Evolutionary conservation across 2,888 invertebrate species (phyloP), one percentile per base, ranked within the genome.

Genomic region (Idaea dimidiata): DNA sequence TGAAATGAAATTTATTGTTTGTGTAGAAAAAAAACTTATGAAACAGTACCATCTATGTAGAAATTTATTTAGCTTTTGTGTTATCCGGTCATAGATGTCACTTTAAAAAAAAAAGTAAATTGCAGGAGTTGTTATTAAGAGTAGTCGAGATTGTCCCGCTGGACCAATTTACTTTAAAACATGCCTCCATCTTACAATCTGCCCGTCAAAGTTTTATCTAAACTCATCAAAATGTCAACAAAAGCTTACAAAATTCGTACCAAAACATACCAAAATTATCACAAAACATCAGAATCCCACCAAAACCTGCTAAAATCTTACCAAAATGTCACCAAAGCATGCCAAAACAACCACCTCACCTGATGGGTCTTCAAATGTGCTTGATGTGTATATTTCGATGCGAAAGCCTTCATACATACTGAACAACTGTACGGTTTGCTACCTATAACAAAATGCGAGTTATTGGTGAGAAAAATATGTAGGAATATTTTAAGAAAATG

Each of bases 301-400:
- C 43, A 8, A 43, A 43, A 43, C 43, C 8, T 43, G 43, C 10
- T 10, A 43, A 5, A 43, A 43, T 43, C 10, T 10, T 10, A 43
- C 43, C 43, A 43, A 4, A 43, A 8, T 8, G 10, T 1, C 43
- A 43, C 17, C 56, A 17, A 95, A 95, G 0, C 96, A 92, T 16
- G 93, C 85, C 91, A 91, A 77, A 0, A 65, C 70, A 10, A 60
- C 10, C 14, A 58, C 78, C 87, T 81, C 76, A 91, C 91, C 72
- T 84, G 93, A 75, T 97, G 97, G 0, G 95, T 97, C 83, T 96
- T 97, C 63, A 95, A 88, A 72, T 97, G 97, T 0, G 96, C 94
- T 70, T 95, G 95, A 68, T 94, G 94, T 0, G 96, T 96, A 76
- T 97, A 97, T 75, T 96, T 97, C 14, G 96, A 96, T 0, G 96